phyloP scores from a whole-genome alignment of 2,113 vertebrate species.

The Sorex araneus region DNA sequence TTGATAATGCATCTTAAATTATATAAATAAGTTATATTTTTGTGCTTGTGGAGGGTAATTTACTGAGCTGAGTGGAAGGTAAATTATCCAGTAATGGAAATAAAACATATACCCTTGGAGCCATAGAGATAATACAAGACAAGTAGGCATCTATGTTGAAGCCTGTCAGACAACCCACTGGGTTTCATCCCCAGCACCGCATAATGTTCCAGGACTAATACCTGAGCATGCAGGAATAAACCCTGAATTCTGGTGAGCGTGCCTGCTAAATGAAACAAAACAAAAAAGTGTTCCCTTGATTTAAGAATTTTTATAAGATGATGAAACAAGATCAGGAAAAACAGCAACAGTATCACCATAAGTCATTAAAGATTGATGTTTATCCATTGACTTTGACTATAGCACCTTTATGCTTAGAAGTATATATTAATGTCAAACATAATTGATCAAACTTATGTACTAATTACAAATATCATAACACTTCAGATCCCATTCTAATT shows the following conservation, averaged over 20 bases:
- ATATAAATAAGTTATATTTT: background rate
- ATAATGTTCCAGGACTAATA: no score
- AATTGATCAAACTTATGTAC: background rate
- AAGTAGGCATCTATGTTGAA: background rate
- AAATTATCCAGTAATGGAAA: background rate
- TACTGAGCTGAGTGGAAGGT: background rate
- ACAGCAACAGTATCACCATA: background rate
- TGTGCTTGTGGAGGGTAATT: background rate
- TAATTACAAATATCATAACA: constrained; percentile 11
- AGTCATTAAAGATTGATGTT: background rate
- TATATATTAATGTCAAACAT: background rate
- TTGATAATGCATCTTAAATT: background rate
- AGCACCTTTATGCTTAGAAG: background rate
- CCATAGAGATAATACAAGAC: background rate
- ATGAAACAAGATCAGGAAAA: background rate
- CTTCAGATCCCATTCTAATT: background rate
- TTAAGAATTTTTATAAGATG: background rate
- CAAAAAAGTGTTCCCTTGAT: background rate
- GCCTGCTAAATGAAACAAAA: no score
- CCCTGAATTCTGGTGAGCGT: no score
- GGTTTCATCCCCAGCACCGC: no score
- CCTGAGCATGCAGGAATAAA: no score
- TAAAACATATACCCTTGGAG: background rate
- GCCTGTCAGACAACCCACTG: no score
- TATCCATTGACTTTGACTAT: background rate